phyloP scores from a whole-genome alignment of 2,888 invertebrate genomes.

The Caenorhabditis doughertyi region DNA sequence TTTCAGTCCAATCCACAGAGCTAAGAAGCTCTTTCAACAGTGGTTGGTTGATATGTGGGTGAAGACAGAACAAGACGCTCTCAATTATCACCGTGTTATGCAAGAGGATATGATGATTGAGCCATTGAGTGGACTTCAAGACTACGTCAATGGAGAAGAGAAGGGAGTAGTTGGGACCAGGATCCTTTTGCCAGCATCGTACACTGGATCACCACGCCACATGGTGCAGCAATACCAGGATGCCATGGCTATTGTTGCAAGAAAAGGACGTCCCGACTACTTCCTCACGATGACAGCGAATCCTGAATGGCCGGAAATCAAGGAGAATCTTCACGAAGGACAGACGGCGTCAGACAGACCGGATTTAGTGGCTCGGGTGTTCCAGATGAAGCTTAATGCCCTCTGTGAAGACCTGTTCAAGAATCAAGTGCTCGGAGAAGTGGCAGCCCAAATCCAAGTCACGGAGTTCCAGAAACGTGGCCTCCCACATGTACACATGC shows the following conservation, averaged over 20 bases:
- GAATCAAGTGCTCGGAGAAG: conserved; percentile 70
- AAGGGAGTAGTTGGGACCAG: conserved; percentile 60
- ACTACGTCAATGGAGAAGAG: no score
- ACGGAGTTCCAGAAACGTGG: no score
- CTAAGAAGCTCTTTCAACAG: not conserved
- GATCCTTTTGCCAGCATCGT: conserved; percentile 77
- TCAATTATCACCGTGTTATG: conserved; percentile 12
- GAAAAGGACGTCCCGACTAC: conserved; percentile 76
- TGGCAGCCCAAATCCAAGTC: no score
- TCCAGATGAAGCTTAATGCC: conserved; percentile 78
- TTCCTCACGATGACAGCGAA: conserved; percentile 83
- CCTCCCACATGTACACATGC: no score
- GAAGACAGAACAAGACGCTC: conserved; percentile 30
- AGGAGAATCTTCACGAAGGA: conserved; percentile 46
- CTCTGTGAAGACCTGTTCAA: conserved; percentile 73
- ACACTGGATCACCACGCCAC: conserved; percentile 82
- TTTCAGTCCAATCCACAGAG: conserved; percentile 72
- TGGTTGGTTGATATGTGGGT: no score
- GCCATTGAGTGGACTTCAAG: conserved; percentile 68
- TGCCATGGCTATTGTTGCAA: conserved; percentile 76
- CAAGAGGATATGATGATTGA: conserved; percentile 8
- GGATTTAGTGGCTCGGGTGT: conserved; percentile 81
- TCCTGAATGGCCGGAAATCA: conserved; percentile 81
- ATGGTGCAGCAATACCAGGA: conserved; percentile 76
- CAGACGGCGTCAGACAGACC: conserved; percentile 51